Base-by-base conservation (phyloP, 2,888 invertebrate species). In the Spodoptera picta region DNA sequence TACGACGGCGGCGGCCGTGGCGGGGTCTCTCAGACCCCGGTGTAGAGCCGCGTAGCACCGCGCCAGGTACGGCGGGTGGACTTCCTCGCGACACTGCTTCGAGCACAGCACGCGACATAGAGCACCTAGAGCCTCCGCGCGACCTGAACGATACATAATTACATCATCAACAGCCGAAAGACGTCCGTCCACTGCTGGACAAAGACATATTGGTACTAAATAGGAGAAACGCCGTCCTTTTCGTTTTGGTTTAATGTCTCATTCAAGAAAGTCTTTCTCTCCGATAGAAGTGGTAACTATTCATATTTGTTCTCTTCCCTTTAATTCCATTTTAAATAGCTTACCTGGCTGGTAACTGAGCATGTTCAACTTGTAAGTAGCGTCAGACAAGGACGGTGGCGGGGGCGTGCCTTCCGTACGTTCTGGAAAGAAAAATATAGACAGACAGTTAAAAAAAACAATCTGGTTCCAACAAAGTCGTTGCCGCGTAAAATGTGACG, bases 41-140 rank as follows among this genome's bases (percentile, higher is more conserved):
- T 97, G 97, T 71, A 99, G 92, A 4, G 98, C 98, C 82, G 98
- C 96, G 91, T 99, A 99, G 93, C 99, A 98, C 53, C 99, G 95
- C 10, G 99, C 98, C 81, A 99, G 95, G 94, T 99, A 99, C 1
- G 97, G 97, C 0, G 99, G 98, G 58, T 98, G 95, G 79, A 99
- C 98, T 85, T 97, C 97, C 93, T 99, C 99, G 46, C 98, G 98
- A 1, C 98, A 98, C 91, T 98, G 98, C 92, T 99, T 99, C 0
- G 99, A 97, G 90, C 98, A 99, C 88, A 99, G 97, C 85, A 99
- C 98, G 82, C 99, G 96, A 90, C 99, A 99, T 24, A 99, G 92
- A 3, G 99, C 97, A 24, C 99, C 99, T 81, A 99, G 95, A 0
- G 99, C 99, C 91, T 99, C 98, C 0, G 99, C 99, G 65, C 98